Conservation (phyloP, 2,888 invertebrate genomes). For the Polymixis lichenea region DNA sequence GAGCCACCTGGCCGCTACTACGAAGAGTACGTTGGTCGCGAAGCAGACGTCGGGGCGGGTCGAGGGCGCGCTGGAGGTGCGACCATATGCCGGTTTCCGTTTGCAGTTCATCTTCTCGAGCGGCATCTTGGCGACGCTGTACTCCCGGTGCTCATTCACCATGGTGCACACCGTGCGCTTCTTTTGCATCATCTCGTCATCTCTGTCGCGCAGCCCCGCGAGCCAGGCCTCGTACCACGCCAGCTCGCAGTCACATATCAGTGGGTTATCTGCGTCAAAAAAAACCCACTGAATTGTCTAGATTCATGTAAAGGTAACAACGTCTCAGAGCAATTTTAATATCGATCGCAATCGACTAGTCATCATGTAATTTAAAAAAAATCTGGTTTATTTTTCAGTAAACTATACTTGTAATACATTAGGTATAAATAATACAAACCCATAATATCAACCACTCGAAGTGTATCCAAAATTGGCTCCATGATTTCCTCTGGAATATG, state of each 20-base stretch:
- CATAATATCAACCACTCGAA: conserved; percentile 96
- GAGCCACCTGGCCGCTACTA: conserved; percentile 80
- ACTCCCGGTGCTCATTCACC: conserved; percentile 95
- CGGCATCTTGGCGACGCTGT: conserved; percentile 95
- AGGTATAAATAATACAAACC: conserved; percentile 89
- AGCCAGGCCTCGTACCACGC: conserved; percentile 97
- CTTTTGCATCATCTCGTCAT: conserved; percentile 97
- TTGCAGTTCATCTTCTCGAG: conserved; percentile 96
- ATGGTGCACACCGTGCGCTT: conserved; percentile 96
- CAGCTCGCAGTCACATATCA: conserved; percentile 96
- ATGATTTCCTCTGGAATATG: conserved; percentile 96
- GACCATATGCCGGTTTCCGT: conserved; percentile 90
- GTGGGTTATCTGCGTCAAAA: conserved; percentile 94
- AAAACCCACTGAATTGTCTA: conserved; percentile 3
- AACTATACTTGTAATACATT: neutral
- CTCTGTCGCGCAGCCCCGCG: conserved; percentile 94
- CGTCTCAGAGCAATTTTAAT: neutral
- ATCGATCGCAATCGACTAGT: neutral
- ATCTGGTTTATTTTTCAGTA: neutral
- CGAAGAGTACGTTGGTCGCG: conserved; percentile 75
- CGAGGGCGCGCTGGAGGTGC: conserved; percentile 77
- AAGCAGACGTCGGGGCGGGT: conserved; percentile 71
- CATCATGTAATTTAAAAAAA: neutral
- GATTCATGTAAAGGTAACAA: neutral
- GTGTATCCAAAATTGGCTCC: conserved; percentile 96